A percentile compares a stretch with the other conserved stretches of the same genome.
These are phyloP conservation scores for Lethrus apterus DNA, from an alignment of 1,140 invertebrate genomes.

Conservation along the genomic window DNA sequence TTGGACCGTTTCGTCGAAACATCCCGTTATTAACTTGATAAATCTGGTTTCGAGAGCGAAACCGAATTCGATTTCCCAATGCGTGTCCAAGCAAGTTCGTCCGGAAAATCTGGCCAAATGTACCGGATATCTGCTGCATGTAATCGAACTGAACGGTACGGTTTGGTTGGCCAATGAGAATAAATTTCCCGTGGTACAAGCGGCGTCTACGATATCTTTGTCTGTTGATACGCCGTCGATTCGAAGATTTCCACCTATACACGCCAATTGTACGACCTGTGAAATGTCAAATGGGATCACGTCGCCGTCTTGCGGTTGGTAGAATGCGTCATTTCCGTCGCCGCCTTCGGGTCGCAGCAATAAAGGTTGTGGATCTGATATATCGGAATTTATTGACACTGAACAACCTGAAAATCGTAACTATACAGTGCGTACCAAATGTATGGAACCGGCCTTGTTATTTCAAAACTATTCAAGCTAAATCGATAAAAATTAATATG, in stretches of 20 bases:
- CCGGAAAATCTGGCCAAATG: slow-evolving; percentile 19
- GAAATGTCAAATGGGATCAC: slow-evolving; percentile 1
- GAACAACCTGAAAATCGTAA: slow-evolving; percentile 11
- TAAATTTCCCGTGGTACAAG: slow-evolving; percentile 6
- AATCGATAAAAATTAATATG: not conserved
- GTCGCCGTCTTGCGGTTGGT: slow-evolving; percentile 4
- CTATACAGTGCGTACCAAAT: too few relatives aligned
- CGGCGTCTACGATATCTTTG: slow-evolving; percentile 6
- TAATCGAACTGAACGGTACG: slow-evolving; percentile 18
- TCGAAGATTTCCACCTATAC: slow-evolving; percentile 21
- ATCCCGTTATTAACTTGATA: slow-evolving; percentile 27
- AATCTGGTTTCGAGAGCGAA: slow-evolving; percentile 28
- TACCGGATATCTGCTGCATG: slow-evolving; percentile 16
- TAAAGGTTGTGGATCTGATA: slow-evolving; percentile 15
- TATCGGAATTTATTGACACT: slow-evolving; percentile 11
- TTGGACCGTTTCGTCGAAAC: slow-evolving; percentile 28
- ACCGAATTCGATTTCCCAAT: slow-evolving; percentile 33
- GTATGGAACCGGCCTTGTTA: too few relatives aligned
- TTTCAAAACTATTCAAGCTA: too few relatives aligned
- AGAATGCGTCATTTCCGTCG: slow-evolving; percentile 5
- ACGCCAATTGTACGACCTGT: slow-evolving; percentile 21
- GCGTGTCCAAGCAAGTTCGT: slow-evolving; percentile 28
- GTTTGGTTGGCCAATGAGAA: slow-evolving; percentile 12
- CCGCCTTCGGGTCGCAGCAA: slow-evolving; percentile 7
- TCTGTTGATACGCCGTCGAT: slow-evolving; percentile 1